These are phyloP conservation scores for Belonocnema kinseyi DNA, from an alignment of 1,140 invertebrate genomes.

Conservation along the genomic window DNA sequence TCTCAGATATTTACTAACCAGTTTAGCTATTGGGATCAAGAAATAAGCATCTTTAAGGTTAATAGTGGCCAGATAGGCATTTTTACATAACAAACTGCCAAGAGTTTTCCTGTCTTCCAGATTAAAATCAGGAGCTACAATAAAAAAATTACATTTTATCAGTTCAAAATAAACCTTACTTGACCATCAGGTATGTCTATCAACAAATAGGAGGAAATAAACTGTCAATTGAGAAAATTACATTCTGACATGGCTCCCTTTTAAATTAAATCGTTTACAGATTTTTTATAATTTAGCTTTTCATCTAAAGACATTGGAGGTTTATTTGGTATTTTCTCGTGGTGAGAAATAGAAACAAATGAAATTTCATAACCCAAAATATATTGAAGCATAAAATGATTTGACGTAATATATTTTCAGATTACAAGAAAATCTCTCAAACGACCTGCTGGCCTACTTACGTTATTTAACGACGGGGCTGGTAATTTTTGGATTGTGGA, in stretches of 20 bases:
- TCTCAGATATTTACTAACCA: background rate
- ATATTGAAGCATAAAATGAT: conserved; percentile 6
- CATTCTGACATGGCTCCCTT: too few relatives aligned
- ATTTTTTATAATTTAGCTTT: background rate
- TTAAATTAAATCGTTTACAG: background rate
- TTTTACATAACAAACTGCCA: background rate
- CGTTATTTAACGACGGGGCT: too few relatives aligned
- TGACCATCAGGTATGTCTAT: background rate
- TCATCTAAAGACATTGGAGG: background rate
- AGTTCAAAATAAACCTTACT: background rate
- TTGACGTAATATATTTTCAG: conserved; percentile 8
- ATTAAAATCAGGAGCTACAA: background rate
- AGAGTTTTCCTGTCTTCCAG: conserved; percentile 7
- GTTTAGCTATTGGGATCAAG: background rate
- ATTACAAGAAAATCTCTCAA: too few relatives aligned
- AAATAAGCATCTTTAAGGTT: background rate
- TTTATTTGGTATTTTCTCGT: background rate
- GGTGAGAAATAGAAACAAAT: too few relatives aligned
- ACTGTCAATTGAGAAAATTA: background rate
- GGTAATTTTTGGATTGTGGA: conserved; percentile 31
- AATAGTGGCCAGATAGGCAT: background rate
- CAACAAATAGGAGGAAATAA: background rate
- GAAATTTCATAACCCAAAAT: conserved; percentile 29
- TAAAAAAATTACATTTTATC: background rate
- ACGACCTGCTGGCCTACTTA: too few relatives aligned